phyloP scores from a whole-genome alignment of 2,113 vertebrate species.

The Vulpes ferrilata region DNA sequence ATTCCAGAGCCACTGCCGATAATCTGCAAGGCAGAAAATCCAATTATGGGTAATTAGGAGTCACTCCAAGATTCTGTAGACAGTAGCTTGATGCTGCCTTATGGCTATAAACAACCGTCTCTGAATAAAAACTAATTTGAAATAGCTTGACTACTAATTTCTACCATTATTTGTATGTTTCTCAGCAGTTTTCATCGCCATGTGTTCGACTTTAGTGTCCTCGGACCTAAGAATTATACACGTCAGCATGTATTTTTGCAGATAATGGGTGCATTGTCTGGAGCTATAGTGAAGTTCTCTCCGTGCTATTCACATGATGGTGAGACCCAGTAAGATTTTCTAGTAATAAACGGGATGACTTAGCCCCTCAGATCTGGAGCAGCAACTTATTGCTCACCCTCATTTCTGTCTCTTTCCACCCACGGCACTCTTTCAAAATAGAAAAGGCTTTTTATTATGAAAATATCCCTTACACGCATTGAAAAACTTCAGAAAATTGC shows the following conservation, averaged over 20 bases:
- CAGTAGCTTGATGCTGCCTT: conserved; percentile 37
- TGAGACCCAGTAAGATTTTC: background rate
- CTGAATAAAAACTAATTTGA: conserved; percentile 36
- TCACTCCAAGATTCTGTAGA: conserved; percentile 48
- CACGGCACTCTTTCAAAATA: background rate
- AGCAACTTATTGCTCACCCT: background rate
- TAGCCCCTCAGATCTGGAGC: background rate
- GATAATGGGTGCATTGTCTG: conserved; percentile 76
- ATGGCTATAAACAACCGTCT: conserved; percentile 3
- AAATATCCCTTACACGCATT: background rate
- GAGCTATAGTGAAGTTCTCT: background rate
- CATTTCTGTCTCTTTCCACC: background rate
- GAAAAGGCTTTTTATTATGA: conserved; percentile 24
- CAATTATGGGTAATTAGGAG: conserved; percentile 57
- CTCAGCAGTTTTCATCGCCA: conserved; percentile 78
- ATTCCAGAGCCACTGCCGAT: background rate
- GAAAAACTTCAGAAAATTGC: background rate
- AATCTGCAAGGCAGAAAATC: conserved; percentile 57
- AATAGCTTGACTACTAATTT: background rate
- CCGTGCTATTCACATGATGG: accelerated
- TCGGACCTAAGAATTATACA: conserved; percentile 88
- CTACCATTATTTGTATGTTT: conserved; percentile 75
- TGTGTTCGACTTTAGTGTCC: conserved; percentile 90
- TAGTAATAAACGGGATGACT: background rate
- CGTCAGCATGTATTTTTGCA: conserved; percentile 90